A percentile compares a stretch with the other conserved stretches of the same genome.
Conservation (phyloP, 2,113 vertebrate species). For the Aleadryas rufinucha region DNA sequence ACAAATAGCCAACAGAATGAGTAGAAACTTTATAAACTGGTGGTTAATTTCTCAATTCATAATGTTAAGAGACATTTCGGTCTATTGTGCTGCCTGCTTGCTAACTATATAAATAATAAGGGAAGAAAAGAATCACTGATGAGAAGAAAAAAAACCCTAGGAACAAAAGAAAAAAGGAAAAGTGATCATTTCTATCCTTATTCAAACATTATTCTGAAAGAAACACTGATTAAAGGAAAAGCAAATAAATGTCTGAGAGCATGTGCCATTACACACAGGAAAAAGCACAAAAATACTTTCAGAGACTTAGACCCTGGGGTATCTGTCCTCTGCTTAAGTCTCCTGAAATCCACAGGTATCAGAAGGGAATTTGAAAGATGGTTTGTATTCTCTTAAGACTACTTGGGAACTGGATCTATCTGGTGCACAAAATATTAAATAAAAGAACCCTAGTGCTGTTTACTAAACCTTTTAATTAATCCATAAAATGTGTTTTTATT, state of each 20-base stretch:
- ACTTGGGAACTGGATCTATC: neutral
- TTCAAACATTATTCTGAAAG: neutral
- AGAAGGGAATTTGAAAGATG: neutral
- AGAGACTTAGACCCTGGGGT: neutral
- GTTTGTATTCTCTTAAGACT: neutral
- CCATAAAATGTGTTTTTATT: neutral
- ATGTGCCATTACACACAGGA: neutral
- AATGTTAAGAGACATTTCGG: neutral
- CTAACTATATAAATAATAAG: neutral
- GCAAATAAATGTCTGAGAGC: neutral
- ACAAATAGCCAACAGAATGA: neutral
- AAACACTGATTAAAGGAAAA: neutral
- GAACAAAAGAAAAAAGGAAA: neutral
- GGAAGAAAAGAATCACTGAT: neutral
- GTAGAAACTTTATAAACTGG: neutral
- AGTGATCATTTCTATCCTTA: neutral
- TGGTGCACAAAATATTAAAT: neutral
- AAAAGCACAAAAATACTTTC: neutral
- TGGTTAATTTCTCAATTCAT: neutral
- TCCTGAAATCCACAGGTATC: neutral
- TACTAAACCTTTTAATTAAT: neutral
- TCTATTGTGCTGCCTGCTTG: neutral
- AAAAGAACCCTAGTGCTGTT: neutral
- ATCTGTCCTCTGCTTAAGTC: neutral
- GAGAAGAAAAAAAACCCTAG: neutral